These are phyloP conservation scores for Vultur gryphus DNA, from an alignment of 2,797 vertebrate species.

Conservation along the genomic window DNA sequence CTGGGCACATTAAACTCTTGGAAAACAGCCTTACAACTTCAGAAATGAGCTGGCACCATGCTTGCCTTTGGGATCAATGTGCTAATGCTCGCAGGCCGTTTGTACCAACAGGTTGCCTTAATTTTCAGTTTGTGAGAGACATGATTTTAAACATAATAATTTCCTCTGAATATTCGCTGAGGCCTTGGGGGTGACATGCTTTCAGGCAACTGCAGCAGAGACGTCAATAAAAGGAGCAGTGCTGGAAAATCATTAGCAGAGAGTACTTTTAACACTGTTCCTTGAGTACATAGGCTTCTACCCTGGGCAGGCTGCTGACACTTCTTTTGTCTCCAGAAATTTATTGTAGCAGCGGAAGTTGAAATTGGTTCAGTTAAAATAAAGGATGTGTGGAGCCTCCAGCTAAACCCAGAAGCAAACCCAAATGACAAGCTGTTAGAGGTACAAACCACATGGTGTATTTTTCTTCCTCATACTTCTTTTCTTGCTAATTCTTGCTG, in stretches of 20 bases:
- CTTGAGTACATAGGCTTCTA: not conserved
- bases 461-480: not conserved
- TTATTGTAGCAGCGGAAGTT: not conserved
- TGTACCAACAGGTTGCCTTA: conserved; percentile 10
- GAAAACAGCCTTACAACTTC: not conserved
- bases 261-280: not conserved
- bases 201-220: not conserved
- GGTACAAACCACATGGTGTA: not conserved
- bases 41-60: not conserved
- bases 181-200: not conserved
- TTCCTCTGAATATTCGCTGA: conserved; percentile 4
- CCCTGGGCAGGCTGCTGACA: not conserved
- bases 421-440: not conserved
- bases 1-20: not conserved
- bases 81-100: not conserved
- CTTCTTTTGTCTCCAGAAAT: not conserved
- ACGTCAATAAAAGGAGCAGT: not conserved
- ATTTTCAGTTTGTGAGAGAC: not conserved
- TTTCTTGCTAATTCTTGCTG: not conserved
- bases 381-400: not conserved
- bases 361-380: not conserved
- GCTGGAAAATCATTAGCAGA: not conserved
- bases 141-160: not conserved
- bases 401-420: not conserved
- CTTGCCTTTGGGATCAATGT: not conserved